Evolutionary conservation across 2,888 invertebrate species (phyloP).

Genomic region (Erpobdella octoculata): DNA sequence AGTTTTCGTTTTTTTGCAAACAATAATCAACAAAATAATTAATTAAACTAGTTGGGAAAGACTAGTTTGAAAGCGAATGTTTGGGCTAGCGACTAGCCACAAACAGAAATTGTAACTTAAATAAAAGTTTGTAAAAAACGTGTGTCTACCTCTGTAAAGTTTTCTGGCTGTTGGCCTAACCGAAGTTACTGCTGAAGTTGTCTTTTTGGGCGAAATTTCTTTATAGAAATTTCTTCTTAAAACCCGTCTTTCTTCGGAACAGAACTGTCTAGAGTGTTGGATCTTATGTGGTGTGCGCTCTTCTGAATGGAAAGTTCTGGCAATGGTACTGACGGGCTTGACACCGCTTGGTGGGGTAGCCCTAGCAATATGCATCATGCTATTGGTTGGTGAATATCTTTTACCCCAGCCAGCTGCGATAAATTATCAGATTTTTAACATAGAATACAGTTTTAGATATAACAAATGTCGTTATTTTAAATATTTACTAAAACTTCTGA

Average conservation of each 20-base stretch:
- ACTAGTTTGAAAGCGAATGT: no score
- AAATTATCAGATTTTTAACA: neutral
- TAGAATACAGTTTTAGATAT: neutral
- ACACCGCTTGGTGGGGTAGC: neutral
- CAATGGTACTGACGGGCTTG: neutral
- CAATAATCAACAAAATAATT: no score
- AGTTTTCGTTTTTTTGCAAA: no score
- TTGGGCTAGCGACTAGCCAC: no score
- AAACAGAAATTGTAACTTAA: no score
- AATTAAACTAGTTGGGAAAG: no score
- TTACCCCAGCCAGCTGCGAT: neutral
- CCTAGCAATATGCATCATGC: constrained; percentile 11
- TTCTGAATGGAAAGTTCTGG: constrained; percentile 23
- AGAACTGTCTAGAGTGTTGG: neutral
- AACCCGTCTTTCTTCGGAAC: constrained; percentile 18
- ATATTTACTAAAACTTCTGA: no score
- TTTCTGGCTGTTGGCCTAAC: constrained; percentile 6
- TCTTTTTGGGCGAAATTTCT: neutral
- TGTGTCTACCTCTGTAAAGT: constrained; percentile 9
- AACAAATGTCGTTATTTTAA: no score
- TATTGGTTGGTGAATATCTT: constrained; percentile 20
- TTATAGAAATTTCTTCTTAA: constrained; percentile 26
- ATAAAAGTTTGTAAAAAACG: no score
- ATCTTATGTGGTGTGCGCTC: neutral
- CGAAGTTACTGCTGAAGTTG: neutral